Evolutionary conservation across 1,140 invertebrate species (phyloP).

Genomic region (Triops cancriformis): DNA sequence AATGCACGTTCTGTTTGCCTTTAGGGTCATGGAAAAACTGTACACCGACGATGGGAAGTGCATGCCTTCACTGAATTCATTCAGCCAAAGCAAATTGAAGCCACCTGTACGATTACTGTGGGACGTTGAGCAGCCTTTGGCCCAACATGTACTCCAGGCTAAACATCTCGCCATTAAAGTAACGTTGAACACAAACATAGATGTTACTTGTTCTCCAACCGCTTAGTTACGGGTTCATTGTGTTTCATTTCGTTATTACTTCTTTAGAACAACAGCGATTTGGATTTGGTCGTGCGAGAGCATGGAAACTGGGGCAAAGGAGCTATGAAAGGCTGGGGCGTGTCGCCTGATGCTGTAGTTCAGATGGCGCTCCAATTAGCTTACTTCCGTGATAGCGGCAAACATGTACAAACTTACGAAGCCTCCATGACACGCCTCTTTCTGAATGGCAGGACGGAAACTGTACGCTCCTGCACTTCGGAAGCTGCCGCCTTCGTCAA

Average conservation of each 20-base stretch:
- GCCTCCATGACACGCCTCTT: constrained; percentile 47
- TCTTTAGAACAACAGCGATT: constrained; percentile 43
- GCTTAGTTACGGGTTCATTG: constrained; percentile 16
- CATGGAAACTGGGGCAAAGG: constrained; percentile 46
- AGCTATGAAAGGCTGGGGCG: constrained; percentile 45
- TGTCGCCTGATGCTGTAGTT: constrained; percentile 43
- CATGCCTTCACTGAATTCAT: constrained; percentile 37
- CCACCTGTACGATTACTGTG: constrained; percentile 36
- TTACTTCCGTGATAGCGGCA: constrained; percentile 36
- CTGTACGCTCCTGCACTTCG: constrained; percentile 43
- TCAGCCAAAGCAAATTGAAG: constrained; percentile 36
- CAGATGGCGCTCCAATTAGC: constrained; percentile 40
- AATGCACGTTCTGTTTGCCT: constrained; percentile 25
- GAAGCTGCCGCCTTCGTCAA: constrained; percentile 40
- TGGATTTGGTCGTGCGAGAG: constrained; percentile 43
- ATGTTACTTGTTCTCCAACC: constrained; percentile 1
- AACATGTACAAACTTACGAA: constrained; percentile 47
- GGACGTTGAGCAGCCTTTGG: constrained; percentile 36
- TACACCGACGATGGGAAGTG: constrained; percentile 39
- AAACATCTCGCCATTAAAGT: constrained; percentile 36
- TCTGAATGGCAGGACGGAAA: constrained; percentile 47
- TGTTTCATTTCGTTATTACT: constrained; percentile 20
- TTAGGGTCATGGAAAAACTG: constrained; percentile 38
- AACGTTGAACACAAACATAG: constrained; percentile 19
- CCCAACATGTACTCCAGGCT: constrained; percentile 34